Evolutionary conservation across 1,140 invertebrate species (phyloP).

Genomic region (Portunus trituberculatus): DNA sequence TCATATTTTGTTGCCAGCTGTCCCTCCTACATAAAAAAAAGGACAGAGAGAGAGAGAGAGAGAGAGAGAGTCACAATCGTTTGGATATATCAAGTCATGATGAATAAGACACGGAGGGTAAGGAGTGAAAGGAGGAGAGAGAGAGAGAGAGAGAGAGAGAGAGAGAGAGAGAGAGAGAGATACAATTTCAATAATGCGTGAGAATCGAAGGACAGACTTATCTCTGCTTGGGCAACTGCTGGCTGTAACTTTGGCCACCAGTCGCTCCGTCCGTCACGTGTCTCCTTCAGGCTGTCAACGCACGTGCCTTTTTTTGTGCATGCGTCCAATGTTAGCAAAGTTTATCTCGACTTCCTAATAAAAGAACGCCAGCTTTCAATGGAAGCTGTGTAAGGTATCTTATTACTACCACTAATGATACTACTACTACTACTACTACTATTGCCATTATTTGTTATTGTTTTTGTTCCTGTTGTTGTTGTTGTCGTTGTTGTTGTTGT

Average conservation of each 20-base stretch:
- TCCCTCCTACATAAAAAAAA: neutral
- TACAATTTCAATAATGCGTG: conserved; percentile 8
- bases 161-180: neutral
- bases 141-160: neutral
- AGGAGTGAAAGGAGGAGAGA: neutral
- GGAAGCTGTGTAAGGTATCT: too few species aligned
- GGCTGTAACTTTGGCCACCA: neutral
- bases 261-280: neutral
- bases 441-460: neutral
- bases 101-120: neutral
- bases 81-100: too few species aligned
- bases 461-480: too few species aligned
- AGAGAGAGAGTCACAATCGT: neutral
- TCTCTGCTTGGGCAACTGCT: neutral
- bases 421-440: conserved; percentile 6
- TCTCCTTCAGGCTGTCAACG: neutral
- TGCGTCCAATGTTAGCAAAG: neutral
- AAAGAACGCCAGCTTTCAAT: too few species aligned
- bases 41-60: neutral
- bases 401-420: too few species aligned
- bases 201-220: neutral
- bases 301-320: neutral
- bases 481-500: too few species aligned
- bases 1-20: too few species aligned
- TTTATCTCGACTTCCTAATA: too few species aligned